Evolutionary conservation across 2,797 vertebrate species (phyloP), one percentile per base, ranked within the genome.

Genomic region (Sebastes minor): DNA sequence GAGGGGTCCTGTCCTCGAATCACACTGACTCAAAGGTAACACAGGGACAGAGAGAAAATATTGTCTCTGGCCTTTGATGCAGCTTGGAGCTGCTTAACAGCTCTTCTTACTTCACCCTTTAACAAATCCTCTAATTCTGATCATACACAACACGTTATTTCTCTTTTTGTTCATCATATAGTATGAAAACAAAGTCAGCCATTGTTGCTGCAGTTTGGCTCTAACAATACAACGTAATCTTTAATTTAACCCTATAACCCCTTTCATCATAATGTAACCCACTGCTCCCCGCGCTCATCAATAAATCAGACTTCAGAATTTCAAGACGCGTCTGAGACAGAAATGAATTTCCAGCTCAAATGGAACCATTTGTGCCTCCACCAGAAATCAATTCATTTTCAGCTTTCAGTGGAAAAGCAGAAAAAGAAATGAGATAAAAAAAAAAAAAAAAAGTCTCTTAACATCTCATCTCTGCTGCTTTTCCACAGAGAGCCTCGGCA

Each of bases 381-480:
- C 65, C 82, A 83, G 69, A 92, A 88, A 89, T 89, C 83, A 81
- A 90, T 92, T 90, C 76, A 86, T 91, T 90, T 84, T 83, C 83
- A 82, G 59, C 61, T 20, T 86, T 88, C 76, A 84, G 77, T 66
- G 59, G 33, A 76, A 83, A 75, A 64, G 65, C 75, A 76, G 78
- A 82, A 74, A 85, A 70, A 74, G 76, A 86, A 89, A 89, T 77
- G 74, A 71, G 53, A 42, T 6, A 8, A 72, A 9, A 67, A 53
- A 42, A 38, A 33, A 33, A 52, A 69, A 69, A 25, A 82, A 78
- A 73, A 72, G 75, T 84, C 80, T 90, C 88, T 90, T 91, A 91
- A 92, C 85, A 87, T 90, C 76, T 93, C 88, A 91, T 91, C 88
- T 92, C 78, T 81, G 73, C 85, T 90, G 85, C 88, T 93, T 90